phyloP scores from a whole-genome alignment of 2,888 invertebrate genomes.

The Poecilus cupreus region DNA sequence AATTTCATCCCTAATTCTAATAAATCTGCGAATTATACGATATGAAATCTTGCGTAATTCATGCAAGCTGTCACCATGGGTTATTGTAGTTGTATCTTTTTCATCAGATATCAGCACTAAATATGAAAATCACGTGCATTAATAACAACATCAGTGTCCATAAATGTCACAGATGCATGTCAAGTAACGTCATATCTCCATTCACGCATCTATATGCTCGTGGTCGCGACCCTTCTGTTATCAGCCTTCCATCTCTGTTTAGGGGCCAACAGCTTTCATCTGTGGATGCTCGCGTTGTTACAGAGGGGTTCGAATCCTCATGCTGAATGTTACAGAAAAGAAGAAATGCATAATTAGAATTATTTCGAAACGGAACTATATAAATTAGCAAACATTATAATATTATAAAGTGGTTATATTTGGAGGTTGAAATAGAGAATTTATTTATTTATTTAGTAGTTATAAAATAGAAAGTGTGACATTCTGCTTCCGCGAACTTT shows the following conservation, averaged over 20 bases:
- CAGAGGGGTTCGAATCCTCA: not conserved
- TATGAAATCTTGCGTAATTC: not conserved
- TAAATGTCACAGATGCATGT: constrained; percentile 23
- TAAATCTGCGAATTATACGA: not conserved
- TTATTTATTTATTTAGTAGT: no score
- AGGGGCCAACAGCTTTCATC: not conserved
- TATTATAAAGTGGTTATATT: no score
- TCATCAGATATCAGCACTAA: constrained; percentile 19
- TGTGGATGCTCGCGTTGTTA: not conserved
- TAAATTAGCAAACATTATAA: no score
- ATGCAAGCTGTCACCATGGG: not conserved
- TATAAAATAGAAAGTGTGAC: no score
- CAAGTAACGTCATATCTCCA: not conserved
- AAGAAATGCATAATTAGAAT: no score
- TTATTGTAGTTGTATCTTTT: constrained; percentile 8
- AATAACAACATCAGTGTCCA: constrained; percentile 7
- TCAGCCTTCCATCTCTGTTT: not conserved
- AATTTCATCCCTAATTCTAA: not conserved
- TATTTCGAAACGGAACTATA: no score
- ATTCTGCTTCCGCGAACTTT: no score
- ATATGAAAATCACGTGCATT: constrained; percentile 27
- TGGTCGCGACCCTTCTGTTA: not conserved
- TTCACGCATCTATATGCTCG: not conserved
- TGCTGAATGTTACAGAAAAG: no score
- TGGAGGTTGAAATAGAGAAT: no score